Conservation (phyloP, 2,888 invertebrate species). For the Syritta pipiens region DNA sequence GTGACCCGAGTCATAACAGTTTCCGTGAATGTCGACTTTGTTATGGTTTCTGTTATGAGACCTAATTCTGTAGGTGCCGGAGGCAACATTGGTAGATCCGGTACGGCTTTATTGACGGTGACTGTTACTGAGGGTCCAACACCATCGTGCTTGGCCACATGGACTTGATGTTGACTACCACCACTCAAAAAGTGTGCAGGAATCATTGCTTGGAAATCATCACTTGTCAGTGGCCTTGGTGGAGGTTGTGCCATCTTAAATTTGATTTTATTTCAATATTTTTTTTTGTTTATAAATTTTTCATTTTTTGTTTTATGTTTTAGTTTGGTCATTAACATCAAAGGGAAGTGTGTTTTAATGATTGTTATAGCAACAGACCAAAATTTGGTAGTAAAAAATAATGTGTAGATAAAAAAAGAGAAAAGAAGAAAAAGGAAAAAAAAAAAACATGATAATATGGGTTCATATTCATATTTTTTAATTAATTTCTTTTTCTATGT, state of each 20-base stretch:
- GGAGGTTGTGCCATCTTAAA: slow-evolving; percentile 73
- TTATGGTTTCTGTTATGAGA: slow-evolving; percentile 95
- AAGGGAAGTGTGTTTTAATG: slow-evolving; percentile 62
- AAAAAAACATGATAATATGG: slow-evolving; percentile 67
- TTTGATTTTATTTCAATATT: slow-evolving; percentile 68
- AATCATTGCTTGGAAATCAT: slow-evolving; percentile 97
- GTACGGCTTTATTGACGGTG: slow-evolving; percentile 88
- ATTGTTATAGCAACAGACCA: slow-evolving; percentile 62
- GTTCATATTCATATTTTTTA: slow-evolving; percentile 36
- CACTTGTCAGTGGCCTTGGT: slow-evolving; percentile 93
- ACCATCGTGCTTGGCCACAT: slow-evolving; percentile 79
- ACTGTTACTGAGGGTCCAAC: slow-evolving; percentile 85
- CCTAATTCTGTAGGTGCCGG: slow-evolving; percentile 92
- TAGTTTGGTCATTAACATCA: slow-evolving; percentile 72
- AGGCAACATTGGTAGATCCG: slow-evolving; percentile 87
- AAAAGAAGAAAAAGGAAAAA: slow-evolving; percentile 70
- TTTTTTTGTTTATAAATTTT: slow-evolving; percentile 50
- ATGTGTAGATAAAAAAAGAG: slow-evolving; percentile 64
- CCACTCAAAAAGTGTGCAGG: slow-evolving; percentile 93
- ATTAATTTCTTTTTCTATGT: slow-evolving; percentile 9
- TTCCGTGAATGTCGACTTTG: slow-evolving; percentile 97
- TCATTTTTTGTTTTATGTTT: slow-evolving; percentile 65
- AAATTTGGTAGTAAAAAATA: slow-evolving; percentile 59
- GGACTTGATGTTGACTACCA: slow-evolving; percentile 85
- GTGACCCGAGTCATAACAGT: slow-evolving; percentile 96